Evolutionary conservation across 2,797 vertebrate species (phyloP).

Genomic region (Hoplostethus atlanticus): DNA sequence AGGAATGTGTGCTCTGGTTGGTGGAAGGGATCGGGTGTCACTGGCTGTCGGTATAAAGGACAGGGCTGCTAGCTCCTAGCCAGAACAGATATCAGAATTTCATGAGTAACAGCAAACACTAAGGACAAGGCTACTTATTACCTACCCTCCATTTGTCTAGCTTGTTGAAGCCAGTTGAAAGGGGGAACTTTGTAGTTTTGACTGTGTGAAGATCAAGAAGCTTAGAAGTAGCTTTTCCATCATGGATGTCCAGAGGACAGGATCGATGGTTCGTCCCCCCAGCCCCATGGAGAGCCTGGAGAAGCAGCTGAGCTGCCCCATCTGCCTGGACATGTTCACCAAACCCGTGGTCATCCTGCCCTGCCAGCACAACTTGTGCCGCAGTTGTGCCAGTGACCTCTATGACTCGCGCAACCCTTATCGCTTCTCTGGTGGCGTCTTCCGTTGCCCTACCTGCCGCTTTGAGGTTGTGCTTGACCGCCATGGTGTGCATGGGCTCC

Average conservation of each 20-base stretch:
- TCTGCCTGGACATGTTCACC: slow-evolving; percentile 90
- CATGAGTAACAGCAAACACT: slow-evolving; percentile 21
- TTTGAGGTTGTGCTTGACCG: slow-evolving; percentile 97
- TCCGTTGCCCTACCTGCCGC: slow-evolving; percentile 95
- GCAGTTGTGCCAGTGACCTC: slow-evolving; percentile 87
- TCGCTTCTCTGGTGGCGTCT: slow-evolving; percentile 92
- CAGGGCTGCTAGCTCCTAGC: slow-evolving; percentile 50
- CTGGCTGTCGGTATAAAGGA: slow-evolving; percentile 82
- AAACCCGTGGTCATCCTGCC: slow-evolving; percentile 89
- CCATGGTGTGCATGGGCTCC: slow-evolving; percentile 95
- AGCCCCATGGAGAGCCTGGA: slow-evolving; percentile 88
- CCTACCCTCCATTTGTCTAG: slow-evolving; percentile 3
- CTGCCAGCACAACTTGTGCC: slow-evolving; percentile 88
- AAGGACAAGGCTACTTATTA: background rate
- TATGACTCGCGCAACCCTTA: slow-evolving; percentile 89
- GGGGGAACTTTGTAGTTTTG: slow-evolving; percentile 16
- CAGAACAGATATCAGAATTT: slow-evolving; percentile 73
- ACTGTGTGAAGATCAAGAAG: slow-evolving; percentile 19
- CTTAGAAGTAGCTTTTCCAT: slow-evolving; percentile 17
- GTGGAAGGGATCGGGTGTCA: slow-evolving; percentile 75
- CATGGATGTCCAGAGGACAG: slow-evolving; percentile 86
- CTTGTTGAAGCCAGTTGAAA: slow-evolving; percentile 3
- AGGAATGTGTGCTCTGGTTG: slow-evolving; percentile 79
- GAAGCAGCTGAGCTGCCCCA: slow-evolving; percentile 89
- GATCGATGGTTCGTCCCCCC: slow-evolving; percentile 80